phyloP scores from a whole-genome alignment of 2,113 vertebrate species.

The Phalacrocorax carbo region DNA sequence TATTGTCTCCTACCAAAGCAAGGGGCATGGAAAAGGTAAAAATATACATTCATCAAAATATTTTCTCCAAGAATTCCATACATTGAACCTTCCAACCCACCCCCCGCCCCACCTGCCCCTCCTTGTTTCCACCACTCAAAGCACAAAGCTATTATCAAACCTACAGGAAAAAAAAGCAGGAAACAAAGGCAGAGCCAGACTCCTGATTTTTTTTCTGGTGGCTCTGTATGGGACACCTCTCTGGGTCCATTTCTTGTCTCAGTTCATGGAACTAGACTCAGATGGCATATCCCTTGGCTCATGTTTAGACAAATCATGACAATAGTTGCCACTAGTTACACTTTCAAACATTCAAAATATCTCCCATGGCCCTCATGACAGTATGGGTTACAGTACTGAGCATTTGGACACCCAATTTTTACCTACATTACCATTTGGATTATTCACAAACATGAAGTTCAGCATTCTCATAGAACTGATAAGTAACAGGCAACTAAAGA shows the following conservation, averaged over 20 bases:
- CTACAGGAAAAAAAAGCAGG: not conserved
- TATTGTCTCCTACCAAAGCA: not conserved
- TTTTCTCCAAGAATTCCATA: not conserved
- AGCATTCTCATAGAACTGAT: not conserved
- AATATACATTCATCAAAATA: not conserved
- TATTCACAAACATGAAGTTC: not conserved
- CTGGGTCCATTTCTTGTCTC: not conserved
- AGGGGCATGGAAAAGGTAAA: not conserved
- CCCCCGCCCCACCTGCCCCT: fast-evolving
- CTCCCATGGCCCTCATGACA: not conserved
- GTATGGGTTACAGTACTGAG: not conserved
- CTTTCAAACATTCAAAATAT: not conserved
- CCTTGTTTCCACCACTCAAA: not conserved
- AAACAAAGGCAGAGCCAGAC: not conserved
- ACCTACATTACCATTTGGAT: too few species aligned
- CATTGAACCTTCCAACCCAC: not conserved
- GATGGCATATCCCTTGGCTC: not conserved
- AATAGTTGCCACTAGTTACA: not conserved
- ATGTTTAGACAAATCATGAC: not conserved
- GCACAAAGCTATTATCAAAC: not conserved
- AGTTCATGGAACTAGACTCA: not conserved
- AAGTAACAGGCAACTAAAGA: not conserved
- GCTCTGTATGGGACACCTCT: not conserved
- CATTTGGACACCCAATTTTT: not conserved
- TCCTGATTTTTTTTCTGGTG: not conserved